Evolutionary conservation across 2,113 vertebrate species (phyloP), one percentile per base, ranked within the genome.

Genomic region (Thryonomys swinderianus): DNA sequence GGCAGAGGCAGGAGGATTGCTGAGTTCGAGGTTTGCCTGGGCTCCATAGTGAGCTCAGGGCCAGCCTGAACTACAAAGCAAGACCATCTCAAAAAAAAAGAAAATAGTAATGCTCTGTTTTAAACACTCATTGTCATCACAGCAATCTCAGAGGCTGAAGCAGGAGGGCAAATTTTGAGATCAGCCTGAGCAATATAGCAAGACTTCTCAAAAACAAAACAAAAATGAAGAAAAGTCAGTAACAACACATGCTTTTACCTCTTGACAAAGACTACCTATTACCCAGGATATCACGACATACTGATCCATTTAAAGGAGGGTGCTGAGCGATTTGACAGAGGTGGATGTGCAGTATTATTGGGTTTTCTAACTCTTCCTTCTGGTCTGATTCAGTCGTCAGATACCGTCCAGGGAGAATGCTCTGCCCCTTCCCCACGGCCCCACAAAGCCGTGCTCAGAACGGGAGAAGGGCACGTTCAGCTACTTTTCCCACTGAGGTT

Each of bases 401-500:
- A 37, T 53, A 83, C 71, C 59, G 85, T 64, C 90, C 93, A 84
- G 66, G 1, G 20, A 82, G 79, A 78, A 21, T 37, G 73, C 57
- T 64, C 88, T 37, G 21, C 74, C 18, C n/a, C 61, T 27, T 96
- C 86, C 76, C 88, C 53, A 27, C 21, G 64, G 66, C 86, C 71
- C 32, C 71, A 92, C 30, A 57, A 20, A 66, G 69, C 40, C 90
- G 64, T 7, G 25, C 32, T 90, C 83, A 92, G 89, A 69, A 51
- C 2, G 93, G 95, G 71, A 95, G 71, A 78, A 95, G 81, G 95
- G 53, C 74, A 61, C 30, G 0, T 55, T 79, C 57, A 93, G 59
- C 57, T 66, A 59, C 88, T 86, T 88, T 64, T 85, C 85, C 88
- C 92, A 90, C 93, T 86, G 95, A 98, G 95, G 90, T 91, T 95